Conservation (phyloP, 1,140 invertebrate species). For the Ips nitidus region DNA sequence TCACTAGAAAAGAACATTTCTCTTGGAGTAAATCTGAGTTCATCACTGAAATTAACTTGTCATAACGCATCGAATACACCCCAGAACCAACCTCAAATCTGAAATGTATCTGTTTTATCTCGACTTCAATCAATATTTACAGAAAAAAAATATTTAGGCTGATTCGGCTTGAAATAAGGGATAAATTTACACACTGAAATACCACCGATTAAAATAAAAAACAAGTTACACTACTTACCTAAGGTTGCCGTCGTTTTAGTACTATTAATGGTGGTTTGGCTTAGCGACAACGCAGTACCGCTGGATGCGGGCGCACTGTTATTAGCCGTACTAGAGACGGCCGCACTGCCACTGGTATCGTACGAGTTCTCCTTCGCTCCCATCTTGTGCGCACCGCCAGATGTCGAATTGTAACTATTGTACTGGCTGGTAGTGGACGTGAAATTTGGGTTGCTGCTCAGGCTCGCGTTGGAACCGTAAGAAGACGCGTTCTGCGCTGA, state of each 20-base stretch:
- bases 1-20: too few species aligned
- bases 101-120: too few species aligned
- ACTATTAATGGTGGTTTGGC: conserved; percentile 47
- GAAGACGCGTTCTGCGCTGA: conserved; percentile 38
- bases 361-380: conserved; percentile 52
- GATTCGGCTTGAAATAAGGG: too few species aligned
- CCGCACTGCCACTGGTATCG: conserved; percentile 56
- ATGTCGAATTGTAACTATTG: conserved; percentile 52
- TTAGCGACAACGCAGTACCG: conserved; percentile 48
- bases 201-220: too few species aligned
- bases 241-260: conserved; percentile 49
- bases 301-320: conserved; percentile 53
- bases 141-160: too few species aligned
- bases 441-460: conserved; percentile 46
- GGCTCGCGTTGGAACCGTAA: conserved; percentile 48
- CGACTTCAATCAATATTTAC: too few species aligned
- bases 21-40: too few species aligned
- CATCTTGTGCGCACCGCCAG: conserved; percentile 55
- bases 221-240: conserved; percentile 39
- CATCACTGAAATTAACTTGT: too few species aligned
- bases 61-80: too few species aligned
- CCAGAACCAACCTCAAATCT: too few species aligned
- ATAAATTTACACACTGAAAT: too few species aligned
- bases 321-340: conserved; percentile 55
- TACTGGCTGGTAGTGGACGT: conserved; percentile 47